Evolutionary conservation across 2,888 invertebrate species (phyloP).

Genomic region (Drepana falcataria): DNA sequence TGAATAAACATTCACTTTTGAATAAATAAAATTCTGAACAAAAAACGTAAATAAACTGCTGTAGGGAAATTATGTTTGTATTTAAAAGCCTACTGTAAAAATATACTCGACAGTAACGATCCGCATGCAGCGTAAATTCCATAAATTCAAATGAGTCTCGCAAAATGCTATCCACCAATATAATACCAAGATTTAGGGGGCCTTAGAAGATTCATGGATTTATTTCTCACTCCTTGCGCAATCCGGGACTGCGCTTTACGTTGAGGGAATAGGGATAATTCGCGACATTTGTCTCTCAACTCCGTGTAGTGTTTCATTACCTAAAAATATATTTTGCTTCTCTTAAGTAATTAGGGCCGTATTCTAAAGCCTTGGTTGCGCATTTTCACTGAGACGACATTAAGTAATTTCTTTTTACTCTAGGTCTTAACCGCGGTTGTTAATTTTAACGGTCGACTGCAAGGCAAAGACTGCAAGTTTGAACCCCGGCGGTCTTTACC

Average conservation of each 20-base stretch:
- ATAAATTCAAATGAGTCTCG: neutral
- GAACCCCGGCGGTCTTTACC: no score
- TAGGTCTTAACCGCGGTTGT: no score
- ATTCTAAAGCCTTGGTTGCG: neutral
- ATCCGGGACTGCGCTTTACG: neutral
- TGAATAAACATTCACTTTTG: no score
- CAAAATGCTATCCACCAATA: neutral
- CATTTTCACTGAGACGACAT: no score
- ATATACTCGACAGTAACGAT: neutral
- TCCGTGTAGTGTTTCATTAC: neutral
- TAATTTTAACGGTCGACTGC: no score
- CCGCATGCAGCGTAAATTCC: neutral
- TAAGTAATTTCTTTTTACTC: no score
- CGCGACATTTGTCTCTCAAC: neutral
- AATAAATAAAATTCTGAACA: no score
- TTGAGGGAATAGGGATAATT: conserved; percentile 1
- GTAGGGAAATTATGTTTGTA: no score
- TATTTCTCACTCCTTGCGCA: neutral
- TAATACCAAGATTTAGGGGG: conserved; percentile 1
- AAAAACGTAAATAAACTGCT: no score
- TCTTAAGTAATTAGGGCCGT: neutral
- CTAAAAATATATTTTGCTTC: neutral
- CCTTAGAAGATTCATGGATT: conserved; percentile 2
- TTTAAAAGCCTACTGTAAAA: no score
- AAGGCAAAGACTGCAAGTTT: no score